phyloP scores from a whole-genome alignment of 1,140 invertebrate species.

The Leptonema lineaticorne region DNA sequence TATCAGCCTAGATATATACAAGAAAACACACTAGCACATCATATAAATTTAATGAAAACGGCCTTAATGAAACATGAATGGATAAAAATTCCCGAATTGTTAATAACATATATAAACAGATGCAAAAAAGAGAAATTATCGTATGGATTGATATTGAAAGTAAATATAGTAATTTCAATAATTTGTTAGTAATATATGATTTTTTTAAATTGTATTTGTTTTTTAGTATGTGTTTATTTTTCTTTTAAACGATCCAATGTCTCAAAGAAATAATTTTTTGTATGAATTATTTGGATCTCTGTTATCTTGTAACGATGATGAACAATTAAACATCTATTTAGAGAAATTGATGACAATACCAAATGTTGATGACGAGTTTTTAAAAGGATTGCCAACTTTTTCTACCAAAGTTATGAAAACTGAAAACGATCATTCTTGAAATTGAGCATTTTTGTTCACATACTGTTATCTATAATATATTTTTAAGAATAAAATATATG shows the following conservation, averaged over 20 bases:
- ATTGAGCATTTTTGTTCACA: too few species aligned
- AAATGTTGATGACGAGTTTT: background rate
- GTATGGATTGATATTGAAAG: conserved; percentile 25
- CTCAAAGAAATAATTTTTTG: background rate
- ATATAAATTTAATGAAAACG: conserved; percentile 30
- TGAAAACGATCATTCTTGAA: too few species aligned
- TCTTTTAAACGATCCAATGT: conserved; percentile 18
- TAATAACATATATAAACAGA: conserved; percentile 32
- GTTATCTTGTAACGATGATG: background rate
- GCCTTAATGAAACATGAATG: conserved; percentile 33
- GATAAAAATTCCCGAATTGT: conserved; percentile 26
- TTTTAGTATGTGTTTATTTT: conserved; percentile 34
- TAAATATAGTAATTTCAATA: conserved; percentile 23
- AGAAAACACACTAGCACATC: conserved; percentile 15
- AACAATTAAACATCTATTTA: background rate
- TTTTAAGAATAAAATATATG: too few species aligned
- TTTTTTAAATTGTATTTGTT: conserved; percentile 10
- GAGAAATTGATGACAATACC: background rate
- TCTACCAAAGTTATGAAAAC: too few species aligned
- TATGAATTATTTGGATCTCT: background rate
- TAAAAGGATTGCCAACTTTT: too few species aligned
- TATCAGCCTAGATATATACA: background rate
- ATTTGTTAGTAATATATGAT: conserved; percentile 1
- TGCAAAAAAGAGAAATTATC: conserved; percentile 15
- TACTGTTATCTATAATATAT: too few species aligned